Evolutionary conservation across 2,888 invertebrate species (phyloP).

Genomic region (Xylota segnis): DNA sequence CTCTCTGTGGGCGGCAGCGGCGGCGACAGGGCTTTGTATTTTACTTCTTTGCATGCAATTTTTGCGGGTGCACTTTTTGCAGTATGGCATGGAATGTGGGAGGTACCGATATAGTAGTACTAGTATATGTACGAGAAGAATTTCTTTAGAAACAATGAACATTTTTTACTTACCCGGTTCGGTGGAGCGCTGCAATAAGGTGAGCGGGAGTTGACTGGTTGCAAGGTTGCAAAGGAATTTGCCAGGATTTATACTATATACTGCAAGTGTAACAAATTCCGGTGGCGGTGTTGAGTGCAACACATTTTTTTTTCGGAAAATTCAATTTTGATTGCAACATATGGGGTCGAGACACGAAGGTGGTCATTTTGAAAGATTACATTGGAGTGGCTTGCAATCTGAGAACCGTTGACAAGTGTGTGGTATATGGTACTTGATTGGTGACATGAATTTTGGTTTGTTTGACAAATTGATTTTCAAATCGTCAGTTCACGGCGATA

Average conservation of each 20-base stretch:
- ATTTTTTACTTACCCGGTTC: constrained; percentile 5
- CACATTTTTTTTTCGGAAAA: constrained; percentile 36
- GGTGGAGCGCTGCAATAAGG: background rate
- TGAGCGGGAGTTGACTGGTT: constrained; percentile 4
- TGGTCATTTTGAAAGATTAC: background rate
- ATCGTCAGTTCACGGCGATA: too few species aligned
- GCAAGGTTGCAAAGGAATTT: constrained; percentile 44
- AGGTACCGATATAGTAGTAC: background rate
- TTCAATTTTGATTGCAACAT: constrained; percentile 9
- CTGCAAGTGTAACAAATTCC: constrained; percentile 52
- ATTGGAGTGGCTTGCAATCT: too few species aligned
- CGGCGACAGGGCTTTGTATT: background rate
- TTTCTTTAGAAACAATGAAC: constrained; percentile 46
- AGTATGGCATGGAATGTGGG: background rate
- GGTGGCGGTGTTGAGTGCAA: constrained; percentile 54
- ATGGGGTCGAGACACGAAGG: constrained; percentile 24
- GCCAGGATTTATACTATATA: constrained; percentile 64
- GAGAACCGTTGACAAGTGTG: too few species aligned
- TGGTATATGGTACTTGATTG: too few species aligned
- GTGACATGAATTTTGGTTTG: too few species aligned
- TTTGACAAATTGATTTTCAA: too few species aligned
- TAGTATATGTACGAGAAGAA: constrained; percentile 41
- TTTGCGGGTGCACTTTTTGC: constrained; percentile 1
- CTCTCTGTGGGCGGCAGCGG: constrained; percentile 2
- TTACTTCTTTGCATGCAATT: constrained; percentile 28